Base-by-base conservation (phyloP, 92 coral and sea anemone genomes). In the Zoanthus solanderi region DNA sequence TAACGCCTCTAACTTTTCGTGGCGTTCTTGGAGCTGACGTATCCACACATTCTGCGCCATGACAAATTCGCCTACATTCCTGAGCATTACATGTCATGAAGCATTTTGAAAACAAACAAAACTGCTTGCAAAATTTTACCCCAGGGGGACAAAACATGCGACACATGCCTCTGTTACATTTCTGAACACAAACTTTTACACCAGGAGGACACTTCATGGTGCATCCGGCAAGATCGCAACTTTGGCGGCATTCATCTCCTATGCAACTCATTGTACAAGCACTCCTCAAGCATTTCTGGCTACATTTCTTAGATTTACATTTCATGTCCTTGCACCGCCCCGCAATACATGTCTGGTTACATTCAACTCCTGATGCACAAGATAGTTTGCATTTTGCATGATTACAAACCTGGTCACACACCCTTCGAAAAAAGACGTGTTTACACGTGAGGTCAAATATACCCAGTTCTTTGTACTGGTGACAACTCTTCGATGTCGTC, bases 381-480 rank as follows among this genome's bases (percentile, higher is more conserved):
- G 23, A 13, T n/a, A 81, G 75, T 18, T 48, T 81, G 85, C 85
- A 81, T 28, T 66, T 81, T 45, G 85, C 85, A 45, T 81, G 85
- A 68, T 81, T 81, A 44, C 85, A 81, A 15, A 81, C 50, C 75
- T 81, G 85, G 44, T 81, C 75, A 66, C 85, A 81, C 45, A 56
- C 42, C 65, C 75, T 65, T 37, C 58, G 45, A 1, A 30, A 50
- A 1, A 72, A 47, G 11, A 44, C 44, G 3, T 45, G 61, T 13
- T 63, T 66, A 71, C 85, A 81, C 61, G 1, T 6, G n/a, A 81
- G 85, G 60, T 66, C 75, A 66, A 81, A 81, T 17, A 16, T 66
- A 45, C 85, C 85, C 54, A 81, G 32, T 63, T 81, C 85, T 34
- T 81, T 81, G 60, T 81, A 81, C 63, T 81, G 85, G 60, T 81